Conservation (phyloP, 2,797 vertebrate species). For the Diplodus sargus region DNA sequence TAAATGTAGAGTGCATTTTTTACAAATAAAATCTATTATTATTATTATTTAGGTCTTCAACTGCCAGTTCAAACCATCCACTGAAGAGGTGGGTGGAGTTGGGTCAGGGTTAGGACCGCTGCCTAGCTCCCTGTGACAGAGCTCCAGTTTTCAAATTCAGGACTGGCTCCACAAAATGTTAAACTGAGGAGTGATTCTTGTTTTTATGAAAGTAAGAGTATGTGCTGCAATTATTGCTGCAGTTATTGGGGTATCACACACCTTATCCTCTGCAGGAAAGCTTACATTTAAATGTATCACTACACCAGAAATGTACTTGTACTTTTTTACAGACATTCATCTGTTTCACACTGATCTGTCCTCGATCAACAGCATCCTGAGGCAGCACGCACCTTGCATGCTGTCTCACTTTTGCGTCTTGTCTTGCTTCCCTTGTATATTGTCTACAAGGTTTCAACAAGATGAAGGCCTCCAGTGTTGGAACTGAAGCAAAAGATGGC, state of each 20-base stretch:
- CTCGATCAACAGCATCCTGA: conserved; percentile 46
- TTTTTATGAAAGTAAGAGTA: neutral
- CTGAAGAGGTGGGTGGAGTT: neutral
- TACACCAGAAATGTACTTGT: conserved; percentile 4
- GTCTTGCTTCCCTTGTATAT: conserved; percentile 22
- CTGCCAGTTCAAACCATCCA: neutral
- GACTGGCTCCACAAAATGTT: too few relatives aligned
- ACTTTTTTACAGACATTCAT: neutral
- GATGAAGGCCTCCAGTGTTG: conserved; percentile 22
- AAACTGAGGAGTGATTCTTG: neutral
- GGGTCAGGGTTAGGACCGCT: too few relatives aligned
- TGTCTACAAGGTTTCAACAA: conserved; percentile 49
- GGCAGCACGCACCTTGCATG: conserved; percentile 67
- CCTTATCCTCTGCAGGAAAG: neutral
- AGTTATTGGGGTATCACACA: neutral
- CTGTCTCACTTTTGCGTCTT: conserved; percentile 56
- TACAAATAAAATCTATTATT: too few relatives aligned
- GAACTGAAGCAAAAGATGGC: neutral
- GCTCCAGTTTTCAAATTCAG: neutral
- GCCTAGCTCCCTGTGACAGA: too few relatives aligned
- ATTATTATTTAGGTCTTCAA: too few relatives aligned
- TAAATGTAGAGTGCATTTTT: too few relatives aligned
- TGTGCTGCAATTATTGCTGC: neutral
- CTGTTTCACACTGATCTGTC: conserved; percentile 39
- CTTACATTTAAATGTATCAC: neutral